phyloP scores from a whole-genome alignment of 2,888 invertebrate genomes.

The Tiliacea citrago region DNA sequence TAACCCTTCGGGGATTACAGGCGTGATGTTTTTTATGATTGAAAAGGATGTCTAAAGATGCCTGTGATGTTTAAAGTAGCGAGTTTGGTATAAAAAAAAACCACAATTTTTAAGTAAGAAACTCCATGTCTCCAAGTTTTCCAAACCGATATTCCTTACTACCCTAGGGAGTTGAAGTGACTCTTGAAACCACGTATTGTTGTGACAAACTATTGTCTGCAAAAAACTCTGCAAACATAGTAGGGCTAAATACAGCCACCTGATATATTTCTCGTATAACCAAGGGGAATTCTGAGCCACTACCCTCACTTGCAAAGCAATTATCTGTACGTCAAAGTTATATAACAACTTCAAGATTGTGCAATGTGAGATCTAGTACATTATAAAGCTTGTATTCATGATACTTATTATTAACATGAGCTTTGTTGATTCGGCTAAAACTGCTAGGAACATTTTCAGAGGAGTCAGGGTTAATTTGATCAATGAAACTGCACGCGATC shows the following conservation, averaged over 20 bases:
- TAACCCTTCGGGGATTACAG: not conserved
- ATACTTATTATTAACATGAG: not conserved
- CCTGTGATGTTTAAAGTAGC: not conserved
- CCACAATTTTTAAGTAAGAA: not conserved
- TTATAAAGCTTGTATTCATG: slow-evolving; percentile 14
- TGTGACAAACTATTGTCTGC: not conserved
- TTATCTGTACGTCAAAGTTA: slow-evolving; percentile 33
- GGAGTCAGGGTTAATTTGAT: not conserved
- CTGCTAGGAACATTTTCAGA: not conserved
- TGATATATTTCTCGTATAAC: not conserved
- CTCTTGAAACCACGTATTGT: not conserved
- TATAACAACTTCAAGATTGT: slow-evolving; percentile 2
- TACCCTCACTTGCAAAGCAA: slow-evolving; percentile 36
- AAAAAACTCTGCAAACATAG: not conserved
- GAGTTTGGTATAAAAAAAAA: too few species aligned
- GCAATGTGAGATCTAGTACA: slow-evolving; percentile 10
- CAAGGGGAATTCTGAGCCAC: not conserved
- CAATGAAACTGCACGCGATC: too few species aligned
- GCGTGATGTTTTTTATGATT: not conserved
- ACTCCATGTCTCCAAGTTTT: not conserved
- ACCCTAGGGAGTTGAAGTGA: not conserved
- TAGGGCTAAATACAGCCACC: not conserved
- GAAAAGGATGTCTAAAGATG: not conserved
- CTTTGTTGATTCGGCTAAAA: not conserved
- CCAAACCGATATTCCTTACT: not conserved